Evolutionary conservation across 1,140 invertebrate genomes (phyloP).

Genomic region (Apis florea): DNA sequence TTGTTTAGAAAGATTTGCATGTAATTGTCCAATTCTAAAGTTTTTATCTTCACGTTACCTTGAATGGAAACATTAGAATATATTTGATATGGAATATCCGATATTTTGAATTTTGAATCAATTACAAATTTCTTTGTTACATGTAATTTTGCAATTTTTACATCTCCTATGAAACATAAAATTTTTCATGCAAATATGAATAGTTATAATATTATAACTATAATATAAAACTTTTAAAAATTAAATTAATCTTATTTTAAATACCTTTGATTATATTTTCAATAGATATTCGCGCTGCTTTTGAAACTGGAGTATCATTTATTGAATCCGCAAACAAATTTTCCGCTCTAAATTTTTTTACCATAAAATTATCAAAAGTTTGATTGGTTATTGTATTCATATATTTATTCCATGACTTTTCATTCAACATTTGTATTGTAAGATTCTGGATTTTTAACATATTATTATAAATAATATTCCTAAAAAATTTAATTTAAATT

Average conservation of each 20-base stretch:
- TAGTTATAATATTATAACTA: no score
- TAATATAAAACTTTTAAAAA: background rate
- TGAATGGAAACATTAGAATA: constrained; percentile 57
- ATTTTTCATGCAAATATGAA: background rate
- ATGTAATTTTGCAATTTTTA: constrained; percentile 52
- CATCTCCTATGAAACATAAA: constrained; percentile 49
- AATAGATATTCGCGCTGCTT: constrained; percentile 70
- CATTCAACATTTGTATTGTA: constrained; percentile 59
- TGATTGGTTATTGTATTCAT: constrained; percentile 70
- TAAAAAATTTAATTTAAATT: constrained; percentile 36
- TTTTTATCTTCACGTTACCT: constrained; percentile 47
- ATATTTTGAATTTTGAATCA: background rate
- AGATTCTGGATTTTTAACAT: constrained; percentile 55
- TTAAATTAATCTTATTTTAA: background rate
- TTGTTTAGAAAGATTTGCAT: constrained; percentile 26
- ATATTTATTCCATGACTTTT: constrained; percentile 50
- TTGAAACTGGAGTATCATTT: constrained; percentile 65
- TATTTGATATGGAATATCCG: constrained; percentile 41
- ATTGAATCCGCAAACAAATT: constrained; percentile 61
- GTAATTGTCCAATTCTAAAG: constrained; percentile 32
- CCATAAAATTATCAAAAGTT: constrained; percentile 52
- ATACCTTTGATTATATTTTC: constrained; percentile 69
- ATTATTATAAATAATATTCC: constrained; percentile 62
- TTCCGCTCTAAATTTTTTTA: constrained; percentile 56
- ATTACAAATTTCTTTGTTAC: constrained; percentile 58